A percentile compares a stretch with the other conserved stretches of the same genome.
phyloP scores from a whole-genome alignment of 2,797 vertebrate species.

The Mormyrus hasselquistii region DNA sequence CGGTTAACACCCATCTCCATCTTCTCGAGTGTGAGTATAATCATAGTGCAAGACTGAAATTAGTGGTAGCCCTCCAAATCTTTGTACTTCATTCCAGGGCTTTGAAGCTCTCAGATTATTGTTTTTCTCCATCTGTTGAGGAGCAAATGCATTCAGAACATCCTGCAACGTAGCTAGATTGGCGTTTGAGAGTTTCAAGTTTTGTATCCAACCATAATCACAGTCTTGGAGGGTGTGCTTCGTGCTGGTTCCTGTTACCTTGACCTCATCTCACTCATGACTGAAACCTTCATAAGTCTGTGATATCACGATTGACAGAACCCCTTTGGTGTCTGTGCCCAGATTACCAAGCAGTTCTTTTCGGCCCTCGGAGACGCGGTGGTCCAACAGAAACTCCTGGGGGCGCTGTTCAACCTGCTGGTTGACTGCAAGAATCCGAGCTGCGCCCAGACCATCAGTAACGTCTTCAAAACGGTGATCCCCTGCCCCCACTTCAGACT shows the following conservation, averaged over 20 bases:
- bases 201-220: neutral
- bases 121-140: neutral
- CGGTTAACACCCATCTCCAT: neutral
- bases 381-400: slow-evolving; percentile 78
- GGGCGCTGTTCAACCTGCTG: slow-evolving; percentile 77
- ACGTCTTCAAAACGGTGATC: slow-evolving; percentile 84
- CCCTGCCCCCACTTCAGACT: neutral
- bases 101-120: neutral
- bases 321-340: slow-evolving; percentile 13
- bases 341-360: slow-evolving; percentile 88
- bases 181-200: neutral
- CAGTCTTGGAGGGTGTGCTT: neutral
- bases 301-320: neutral
- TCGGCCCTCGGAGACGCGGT: slow-evolving; percentile 63
- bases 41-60: neutral
- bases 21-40: neutral
- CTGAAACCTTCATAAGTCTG: neutral
- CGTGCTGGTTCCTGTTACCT: neutral
- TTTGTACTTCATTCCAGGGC: neutral
- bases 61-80: neutral
- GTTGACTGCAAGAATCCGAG: slow-evolving; percentile 60
- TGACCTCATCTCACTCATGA: neutral
- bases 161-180: neutral
- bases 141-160: neutral
- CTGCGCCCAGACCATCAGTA: slow-evolving; percentile 67